Conservation (phyloP, 2,113 vertebrate species). For the Sterrhoptilus dennistouni region DNA sequence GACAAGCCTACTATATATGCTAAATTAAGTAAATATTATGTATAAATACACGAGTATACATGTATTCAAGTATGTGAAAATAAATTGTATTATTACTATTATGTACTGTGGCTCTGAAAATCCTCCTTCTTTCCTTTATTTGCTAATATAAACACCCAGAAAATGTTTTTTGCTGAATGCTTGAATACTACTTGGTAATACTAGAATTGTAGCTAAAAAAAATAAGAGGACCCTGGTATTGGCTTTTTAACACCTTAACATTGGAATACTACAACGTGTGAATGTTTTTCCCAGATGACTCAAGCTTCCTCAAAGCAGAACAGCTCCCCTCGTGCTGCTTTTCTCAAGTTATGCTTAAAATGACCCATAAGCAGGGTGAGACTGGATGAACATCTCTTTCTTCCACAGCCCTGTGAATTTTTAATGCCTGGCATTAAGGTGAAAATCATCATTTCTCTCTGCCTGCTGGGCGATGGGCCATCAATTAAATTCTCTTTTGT, state of each 20-base stretch:
- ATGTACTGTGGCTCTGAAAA: background rate
- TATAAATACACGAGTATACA: background rate
- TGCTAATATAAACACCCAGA: background rate
- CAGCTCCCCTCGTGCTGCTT: conserved; percentile 11
- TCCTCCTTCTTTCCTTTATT: background rate
- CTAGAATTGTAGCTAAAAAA: background rate
- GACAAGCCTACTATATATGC: background rate
- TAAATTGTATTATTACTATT: background rate
- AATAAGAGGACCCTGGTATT: background rate
- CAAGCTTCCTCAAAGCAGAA: background rate
- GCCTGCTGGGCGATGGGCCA: conserved; percentile 31
- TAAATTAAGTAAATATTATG: background rate
- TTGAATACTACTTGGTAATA: background rate
- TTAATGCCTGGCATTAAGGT: conserved; percentile 65
- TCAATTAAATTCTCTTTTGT: conserved; percentile 60
- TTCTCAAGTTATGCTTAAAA: conserved; percentile 54
- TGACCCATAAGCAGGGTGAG: conserved; percentile 20
- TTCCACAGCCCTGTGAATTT: conserved; percentile 37
- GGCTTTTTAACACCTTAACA: background rate
- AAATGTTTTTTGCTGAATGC: background rate
- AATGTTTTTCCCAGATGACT: background rate
- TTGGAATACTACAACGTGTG: background rate
- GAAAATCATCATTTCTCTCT: conserved; percentile 53
- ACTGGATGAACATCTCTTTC: conserved; percentile 24
- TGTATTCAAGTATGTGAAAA: background rate